These are phyloP conservation scores for Ctenochaetus hawaiiensis DNA, from an alignment of 2,797 vertebrate genomes.

Conservation along the genomic window DNA sequence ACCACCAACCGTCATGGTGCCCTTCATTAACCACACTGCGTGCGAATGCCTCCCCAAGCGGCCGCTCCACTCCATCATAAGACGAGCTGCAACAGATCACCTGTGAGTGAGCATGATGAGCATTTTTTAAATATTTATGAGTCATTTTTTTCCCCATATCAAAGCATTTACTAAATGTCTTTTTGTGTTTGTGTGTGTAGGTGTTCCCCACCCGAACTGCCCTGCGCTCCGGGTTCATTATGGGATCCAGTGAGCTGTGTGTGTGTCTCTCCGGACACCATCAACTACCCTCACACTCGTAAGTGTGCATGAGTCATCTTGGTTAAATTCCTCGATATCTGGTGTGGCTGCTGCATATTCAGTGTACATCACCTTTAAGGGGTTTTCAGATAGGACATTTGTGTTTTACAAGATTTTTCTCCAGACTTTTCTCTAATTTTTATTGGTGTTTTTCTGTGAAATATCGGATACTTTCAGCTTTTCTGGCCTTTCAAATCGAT, in stretches of 20 bases:
- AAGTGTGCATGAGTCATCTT: slow-evolving; percentile 7
- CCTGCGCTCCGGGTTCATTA: slow-evolving; percentile 74
- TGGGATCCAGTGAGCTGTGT: slow-evolving; percentile 81
- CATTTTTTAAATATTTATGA: slow-evolving; percentile 1
- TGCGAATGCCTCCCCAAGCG: slow-evolving; percentile 80
- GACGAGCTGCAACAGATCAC: slow-evolving; percentile 74
- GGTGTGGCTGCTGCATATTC: not conserved
- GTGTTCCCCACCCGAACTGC: slow-evolving; percentile 77
- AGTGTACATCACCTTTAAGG: not conserved
- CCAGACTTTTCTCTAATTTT: not conserved
- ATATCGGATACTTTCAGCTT: not conserved
- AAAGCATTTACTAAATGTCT: slow-evolving; percentile 7
- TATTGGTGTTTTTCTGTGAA: not conserved
- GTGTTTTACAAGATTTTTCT: not conserved
- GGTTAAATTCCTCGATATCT: not conserved
- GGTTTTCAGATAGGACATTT: not conserved
- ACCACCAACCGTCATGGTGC: slow-evolving; percentile 70
- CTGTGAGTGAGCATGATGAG: slow-evolving; percentile 70
- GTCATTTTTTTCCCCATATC: not conserved
- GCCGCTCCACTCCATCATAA: slow-evolving; percentile 82
- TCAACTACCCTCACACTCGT: slow-evolving; percentile 77
- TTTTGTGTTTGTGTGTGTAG: slow-evolving; percentile 59
- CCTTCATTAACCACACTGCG: slow-evolving; percentile 84
- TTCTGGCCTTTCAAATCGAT: not conserved
- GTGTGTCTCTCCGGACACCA: slow-evolving; percentile 73